Evolutionary conservation across 2,113 vertebrate genomes (phyloP).

Genomic region (Dasyprocta punctata): DNA sequence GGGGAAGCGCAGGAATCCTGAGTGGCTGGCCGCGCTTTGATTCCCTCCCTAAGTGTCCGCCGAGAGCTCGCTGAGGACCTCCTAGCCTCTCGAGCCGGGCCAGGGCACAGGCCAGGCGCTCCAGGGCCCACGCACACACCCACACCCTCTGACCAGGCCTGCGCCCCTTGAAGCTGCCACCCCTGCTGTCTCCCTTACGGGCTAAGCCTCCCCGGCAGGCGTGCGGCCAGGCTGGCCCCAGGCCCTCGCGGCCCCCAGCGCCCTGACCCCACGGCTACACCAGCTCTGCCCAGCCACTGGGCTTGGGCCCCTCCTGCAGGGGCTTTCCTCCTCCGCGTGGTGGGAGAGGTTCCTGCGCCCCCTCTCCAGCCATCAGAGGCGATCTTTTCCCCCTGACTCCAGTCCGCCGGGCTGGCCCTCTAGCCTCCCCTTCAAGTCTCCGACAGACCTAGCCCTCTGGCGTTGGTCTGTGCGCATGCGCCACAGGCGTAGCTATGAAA

Average conservation of each 20-base stretch:
- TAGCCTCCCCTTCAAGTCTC: neutral
- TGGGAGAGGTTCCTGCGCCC: neutral
- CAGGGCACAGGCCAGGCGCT: neutral
- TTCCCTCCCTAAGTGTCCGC: neutral
- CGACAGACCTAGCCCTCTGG: neutral
- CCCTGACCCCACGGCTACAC: neutral
- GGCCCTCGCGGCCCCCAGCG: neutral
- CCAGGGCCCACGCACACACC: neutral
- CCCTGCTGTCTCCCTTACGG: neutral
- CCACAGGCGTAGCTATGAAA: neutral
- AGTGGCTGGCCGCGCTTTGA: neutral
- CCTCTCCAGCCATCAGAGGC: no score
- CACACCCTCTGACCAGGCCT: neutral
- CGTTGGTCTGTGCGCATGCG: neutral
- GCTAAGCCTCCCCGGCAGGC: neutral
- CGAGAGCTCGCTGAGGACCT: neutral
- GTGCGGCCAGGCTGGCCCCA: neutral
- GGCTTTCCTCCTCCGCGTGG: neutral
- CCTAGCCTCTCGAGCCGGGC: neutral
- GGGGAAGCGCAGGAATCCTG: neutral
- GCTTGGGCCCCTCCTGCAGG: neutral
- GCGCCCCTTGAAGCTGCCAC: neutral
- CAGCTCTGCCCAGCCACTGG: neutral
- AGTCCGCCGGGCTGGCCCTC: neutral
- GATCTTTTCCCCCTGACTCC: neutral